phyloP scores from a whole-genome alignment of 2,888 invertebrate genomes.

The Nysson spinosus region DNA sequence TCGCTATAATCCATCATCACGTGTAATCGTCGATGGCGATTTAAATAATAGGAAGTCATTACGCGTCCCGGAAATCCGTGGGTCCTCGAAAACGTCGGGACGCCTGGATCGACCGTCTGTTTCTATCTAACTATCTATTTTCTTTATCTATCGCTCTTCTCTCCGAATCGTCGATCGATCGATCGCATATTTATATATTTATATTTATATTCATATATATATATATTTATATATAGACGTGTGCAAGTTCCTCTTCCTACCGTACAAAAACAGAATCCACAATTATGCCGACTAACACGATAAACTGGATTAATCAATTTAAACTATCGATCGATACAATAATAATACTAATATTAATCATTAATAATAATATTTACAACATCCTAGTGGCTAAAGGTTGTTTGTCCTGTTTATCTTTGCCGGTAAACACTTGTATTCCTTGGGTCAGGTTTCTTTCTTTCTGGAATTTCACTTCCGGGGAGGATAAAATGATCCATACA shows the following conservation, averaged over 20 bases:
- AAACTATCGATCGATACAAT: conserved; percentile 74
- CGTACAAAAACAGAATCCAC: conserved; percentile 71
- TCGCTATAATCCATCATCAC: conserved; percentile 25
- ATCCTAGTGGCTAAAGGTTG: conserved; percentile 55
- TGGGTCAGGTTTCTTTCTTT: too few species aligned
- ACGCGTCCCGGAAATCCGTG: conserved; percentile 5
- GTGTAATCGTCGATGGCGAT: conserved; percentile 23
- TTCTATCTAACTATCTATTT: too few species aligned
- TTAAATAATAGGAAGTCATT: conserved; percentile 13
- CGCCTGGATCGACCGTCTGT: too few species aligned
- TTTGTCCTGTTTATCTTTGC: conserved; percentile 51
- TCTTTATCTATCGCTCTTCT: not conserved
- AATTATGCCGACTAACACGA: conserved; percentile 71
- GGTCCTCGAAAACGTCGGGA: too few species aligned
- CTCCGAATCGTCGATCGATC: conserved; percentile 38
- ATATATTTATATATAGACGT: too few species aligned
- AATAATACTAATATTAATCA: conserved; percentile 72
- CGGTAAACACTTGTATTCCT: too few species aligned
- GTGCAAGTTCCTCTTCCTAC: too few species aligned
- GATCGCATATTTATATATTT: conserved; percentile 33
- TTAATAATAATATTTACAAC: conserved; percentile 75
- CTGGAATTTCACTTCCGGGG: conserved; percentile 66
- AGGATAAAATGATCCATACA: conserved; percentile 53
- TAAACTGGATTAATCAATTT: conserved; percentile 70
- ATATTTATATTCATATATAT: too few species aligned